Base-by-base conservation (phyloP, 1,140 invertebrate genomes). In the Drosophila kepulauana region DNA sequence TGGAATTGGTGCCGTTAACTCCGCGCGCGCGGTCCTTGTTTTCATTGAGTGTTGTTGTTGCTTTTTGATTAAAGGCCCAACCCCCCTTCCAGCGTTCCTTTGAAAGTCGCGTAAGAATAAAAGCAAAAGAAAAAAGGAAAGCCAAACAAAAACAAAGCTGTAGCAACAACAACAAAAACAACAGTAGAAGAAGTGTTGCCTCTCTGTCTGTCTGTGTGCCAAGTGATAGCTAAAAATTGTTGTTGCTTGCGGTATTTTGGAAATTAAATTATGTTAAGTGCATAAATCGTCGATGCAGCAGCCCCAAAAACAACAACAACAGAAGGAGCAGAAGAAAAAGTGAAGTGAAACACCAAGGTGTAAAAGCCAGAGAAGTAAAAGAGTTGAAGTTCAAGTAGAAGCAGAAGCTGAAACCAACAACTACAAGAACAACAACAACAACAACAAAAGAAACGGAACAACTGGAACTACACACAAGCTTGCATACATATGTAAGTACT, bases 201-300 rank as follows among this genome's bases (percentile, higher is more conserved):
- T 48, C 6, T 71, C 65, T 72, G 67, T 72, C 35, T 38, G 35
- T 38, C 7, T 25, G 20, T 25, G 81, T 78, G 68, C 66, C 72
- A 74, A 79, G 82, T 82, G 78, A 74, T 81, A 78, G 75, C 64
- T 43, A 54, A 46, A 73, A 70, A 86, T 71, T 78, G 52, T 87
- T 81, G 65, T 70, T 78, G 57, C 48, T 81, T 74, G 63, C 74
- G 78, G 73, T 54, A 79, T 82, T 82, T 82, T 59, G 63, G 67
- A 88, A 88, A 87, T 88, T 84, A 87, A 87, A 87, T 88, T 80
- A 87, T 89, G 80, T 88, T 87, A 81, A 87, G 84, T 88, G 84
- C 85, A 66, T 79, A 67, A 87, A 88, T 72, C 80, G 72, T 69
- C 54, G 68, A 64, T 64, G 57, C 64, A 68, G 58, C 64, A 45